Conservation (phyloP, 2,113 vertebrate species). For the Ammospiza caudacuta region DNA sequence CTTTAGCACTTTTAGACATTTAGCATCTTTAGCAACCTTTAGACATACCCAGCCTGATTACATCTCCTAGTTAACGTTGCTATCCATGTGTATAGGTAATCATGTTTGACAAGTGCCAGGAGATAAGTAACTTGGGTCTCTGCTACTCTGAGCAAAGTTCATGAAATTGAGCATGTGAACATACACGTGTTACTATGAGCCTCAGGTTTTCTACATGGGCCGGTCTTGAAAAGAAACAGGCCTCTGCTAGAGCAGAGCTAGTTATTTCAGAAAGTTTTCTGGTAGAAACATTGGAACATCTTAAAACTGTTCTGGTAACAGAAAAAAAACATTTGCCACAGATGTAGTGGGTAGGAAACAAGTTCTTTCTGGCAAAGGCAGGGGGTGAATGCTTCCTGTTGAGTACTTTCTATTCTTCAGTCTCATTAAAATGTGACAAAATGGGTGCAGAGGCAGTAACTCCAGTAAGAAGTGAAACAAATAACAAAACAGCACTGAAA, state of each 20-base stretch:
- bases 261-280: neutral
- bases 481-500: neutral
- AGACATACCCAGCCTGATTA: neutral
- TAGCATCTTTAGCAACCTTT: neutral
- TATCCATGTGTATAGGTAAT: neutral
- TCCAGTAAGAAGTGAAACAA: neutral
- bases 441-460: neutral
- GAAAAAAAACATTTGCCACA: neutral
- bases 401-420: neutral
- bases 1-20: neutral
- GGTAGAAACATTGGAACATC: neutral
- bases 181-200: rapidly evolving
- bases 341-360: neutral
- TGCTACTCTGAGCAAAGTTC: constrained; percentile 32
- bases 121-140: neutral
- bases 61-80: neutral
- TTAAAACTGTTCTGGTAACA: neutral
- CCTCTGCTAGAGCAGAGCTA: neutral
- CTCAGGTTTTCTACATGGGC: neutral
- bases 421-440: neutral
- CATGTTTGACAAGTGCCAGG: neutral
- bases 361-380: neutral
- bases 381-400: neutral
- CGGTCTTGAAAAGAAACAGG: neutral
- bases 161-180: neutral